Evolutionary conservation across 2,113 vertebrate genomes (phyloP).

Genomic region (Scomber scombrus): DNA sequence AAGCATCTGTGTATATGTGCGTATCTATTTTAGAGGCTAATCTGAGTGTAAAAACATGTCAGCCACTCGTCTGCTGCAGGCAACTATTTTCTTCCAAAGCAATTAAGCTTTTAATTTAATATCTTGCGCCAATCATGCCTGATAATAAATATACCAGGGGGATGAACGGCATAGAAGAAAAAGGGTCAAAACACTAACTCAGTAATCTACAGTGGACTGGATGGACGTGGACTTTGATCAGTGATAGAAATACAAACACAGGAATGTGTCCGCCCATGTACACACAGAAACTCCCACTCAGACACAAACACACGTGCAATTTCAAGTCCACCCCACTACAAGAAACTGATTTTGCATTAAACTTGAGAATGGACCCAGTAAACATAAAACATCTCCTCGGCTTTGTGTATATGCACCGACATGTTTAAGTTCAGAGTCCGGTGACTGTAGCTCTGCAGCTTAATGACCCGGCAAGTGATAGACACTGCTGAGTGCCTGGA

Average conservation of each 20-base stretch:
- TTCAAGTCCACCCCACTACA: background rate
- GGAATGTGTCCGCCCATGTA: slow-evolving; percentile 1
- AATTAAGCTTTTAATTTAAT: slow-evolving; percentile 42
- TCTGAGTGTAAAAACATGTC: slow-evolving; percentile 40
- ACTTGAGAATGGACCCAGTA: background rate
- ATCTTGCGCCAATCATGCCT: background rate
- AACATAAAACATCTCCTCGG: background rate
- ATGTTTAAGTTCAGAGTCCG: slow-evolving; percentile 49
- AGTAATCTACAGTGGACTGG: background rate
- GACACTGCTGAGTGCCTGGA: slow-evolving; percentile 43
- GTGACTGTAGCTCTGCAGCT: slow-evolving; percentile 33
- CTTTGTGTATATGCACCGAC: slow-evolving; percentile 10
- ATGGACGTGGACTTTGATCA: slow-evolving; percentile 48
- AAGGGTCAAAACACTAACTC: slow-evolving; percentile 9
- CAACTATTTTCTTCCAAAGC: slow-evolving; percentile 36
- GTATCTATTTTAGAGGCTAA: slow-evolving; percentile 10
- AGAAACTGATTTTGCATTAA: background rate
- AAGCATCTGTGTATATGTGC: background rate
- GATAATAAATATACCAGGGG: slow-evolving; percentile 11
- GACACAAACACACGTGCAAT: background rate
- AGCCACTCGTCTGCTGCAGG: slow-evolving; percentile 25
- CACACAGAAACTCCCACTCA: background rate
- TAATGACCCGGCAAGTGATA: slow-evolving; percentile 50
- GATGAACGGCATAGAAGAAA: background rate
- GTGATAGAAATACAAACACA: slow-evolving; percentile 25